A percentile compares a stretch with the other conserved stretches of the same genome.
Conservation (phyloP, 2,113 vertebrate species). For the Oceanodroma tethys region DNA sequence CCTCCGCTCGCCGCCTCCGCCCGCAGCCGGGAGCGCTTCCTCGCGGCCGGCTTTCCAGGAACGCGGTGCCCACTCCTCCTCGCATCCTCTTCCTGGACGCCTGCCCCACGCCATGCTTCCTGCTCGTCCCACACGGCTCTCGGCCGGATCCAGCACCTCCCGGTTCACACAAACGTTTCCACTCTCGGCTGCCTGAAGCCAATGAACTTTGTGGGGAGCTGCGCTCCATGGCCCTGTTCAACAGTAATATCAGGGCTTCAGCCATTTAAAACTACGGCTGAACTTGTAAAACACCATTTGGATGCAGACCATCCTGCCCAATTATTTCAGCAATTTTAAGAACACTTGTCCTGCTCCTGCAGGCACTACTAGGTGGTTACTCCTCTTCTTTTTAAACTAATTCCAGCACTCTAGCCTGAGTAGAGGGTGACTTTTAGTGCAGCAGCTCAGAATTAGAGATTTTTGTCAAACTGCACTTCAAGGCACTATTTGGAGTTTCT, state of each 20-base stretch:
- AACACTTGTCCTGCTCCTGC: background rate
- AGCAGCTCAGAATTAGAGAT: background rate
- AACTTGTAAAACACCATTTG: background rate
- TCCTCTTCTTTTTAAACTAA: background rate
- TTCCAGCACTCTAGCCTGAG: background rate
- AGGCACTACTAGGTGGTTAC: background rate
- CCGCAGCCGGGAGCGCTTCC: background rate
- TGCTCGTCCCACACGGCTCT: background rate
- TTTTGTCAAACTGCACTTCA: background rate
- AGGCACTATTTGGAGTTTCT: background rate
- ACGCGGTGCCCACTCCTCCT: background rate
- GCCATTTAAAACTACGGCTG: background rate
- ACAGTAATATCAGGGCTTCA: background rate
- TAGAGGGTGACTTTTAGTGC: background rate
- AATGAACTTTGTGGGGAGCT: background rate
- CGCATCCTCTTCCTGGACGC: background rate
- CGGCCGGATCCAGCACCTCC: background rate
- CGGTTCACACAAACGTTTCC: background rate
- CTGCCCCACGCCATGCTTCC: constrained; percentile 2
- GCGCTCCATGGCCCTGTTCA: accelerated
- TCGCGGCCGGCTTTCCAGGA: constrained; percentile 16
- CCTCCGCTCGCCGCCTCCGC: accelerated
- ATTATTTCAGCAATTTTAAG: background rate
- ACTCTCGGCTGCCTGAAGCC: background rate
- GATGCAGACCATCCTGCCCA: background rate